phyloP scores from a whole-genome alignment of 2,888 invertebrate genomes.

The Drepanosiphum platanoidis region DNA sequence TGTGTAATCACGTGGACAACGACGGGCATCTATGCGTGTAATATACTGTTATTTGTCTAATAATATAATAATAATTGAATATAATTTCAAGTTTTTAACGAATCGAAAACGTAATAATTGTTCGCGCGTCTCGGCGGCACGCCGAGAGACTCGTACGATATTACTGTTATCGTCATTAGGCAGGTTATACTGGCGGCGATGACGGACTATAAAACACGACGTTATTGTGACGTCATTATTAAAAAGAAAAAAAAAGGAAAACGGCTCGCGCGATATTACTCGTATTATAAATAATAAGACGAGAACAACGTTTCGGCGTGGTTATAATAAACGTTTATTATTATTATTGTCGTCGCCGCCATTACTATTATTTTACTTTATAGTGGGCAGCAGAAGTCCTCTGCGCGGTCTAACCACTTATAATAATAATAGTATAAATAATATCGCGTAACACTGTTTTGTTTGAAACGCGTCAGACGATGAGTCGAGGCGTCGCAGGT shows the following conservation, averaged over 20 bases:
- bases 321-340: slow-evolving; percentile 31
- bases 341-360: neutral
- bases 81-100: no score
- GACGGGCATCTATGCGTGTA: no score
- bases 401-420: no score
- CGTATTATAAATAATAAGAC: neutral
- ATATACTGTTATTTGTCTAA: no score
- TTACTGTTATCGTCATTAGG: no score
- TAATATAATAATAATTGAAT: no score
- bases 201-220: neutral
- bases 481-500: neutral
- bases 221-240: neutral
- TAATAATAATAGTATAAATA: no score
- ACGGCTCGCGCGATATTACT: neutral
- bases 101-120: no score
- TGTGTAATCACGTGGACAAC: no score
- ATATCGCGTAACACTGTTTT: neutral
- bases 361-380: neutral
- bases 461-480: neutral
- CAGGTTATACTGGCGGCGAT: no score
- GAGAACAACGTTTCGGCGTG: neutral
- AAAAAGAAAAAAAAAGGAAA: neutral
- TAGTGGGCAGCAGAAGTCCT: neutral
- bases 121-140: no score
- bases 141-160: no score